Evolutionary conservation across 2,113 vertebrate genomes (phyloP).

Genomic region (Chaetura pelagica): DNA sequence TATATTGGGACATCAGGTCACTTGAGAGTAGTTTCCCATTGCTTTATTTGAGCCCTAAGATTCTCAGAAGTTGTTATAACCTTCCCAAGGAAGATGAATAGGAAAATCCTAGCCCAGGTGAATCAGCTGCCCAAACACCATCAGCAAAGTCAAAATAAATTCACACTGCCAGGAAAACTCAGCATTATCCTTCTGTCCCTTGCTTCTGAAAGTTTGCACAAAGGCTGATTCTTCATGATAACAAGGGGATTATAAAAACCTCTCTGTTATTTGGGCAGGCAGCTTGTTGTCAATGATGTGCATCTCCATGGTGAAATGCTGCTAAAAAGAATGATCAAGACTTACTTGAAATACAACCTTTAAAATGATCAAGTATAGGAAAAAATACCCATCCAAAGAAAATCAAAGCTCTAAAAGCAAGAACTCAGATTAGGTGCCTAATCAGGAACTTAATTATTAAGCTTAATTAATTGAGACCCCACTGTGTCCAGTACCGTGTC

Average conservation of each 20-base stretch:
- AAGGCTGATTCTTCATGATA: neutral
- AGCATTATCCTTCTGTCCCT: neutral
- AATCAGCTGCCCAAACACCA: neutral
- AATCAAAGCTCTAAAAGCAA: neutral
- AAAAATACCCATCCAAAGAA: neutral
- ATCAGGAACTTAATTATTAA: neutral
- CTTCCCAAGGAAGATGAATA: neutral
- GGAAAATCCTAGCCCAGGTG: constrained; percentile 1
- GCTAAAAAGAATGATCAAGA: neutral
- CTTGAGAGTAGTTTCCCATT: constrained; percentile 36
- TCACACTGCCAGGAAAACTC: neutral
- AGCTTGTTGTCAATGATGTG: neutral
- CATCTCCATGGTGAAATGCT: neutral
- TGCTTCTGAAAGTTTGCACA: neutral
- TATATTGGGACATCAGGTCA: constrained; percentile 24
- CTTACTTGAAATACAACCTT: neutral
- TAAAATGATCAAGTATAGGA: neutral
- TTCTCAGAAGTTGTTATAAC: neutral
- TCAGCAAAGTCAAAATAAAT: constrained; percentile 16
- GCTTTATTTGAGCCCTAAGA: neutral
- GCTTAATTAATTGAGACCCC: too few species aligned
- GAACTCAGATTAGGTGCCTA: neutral
- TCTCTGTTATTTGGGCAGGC: neutral
- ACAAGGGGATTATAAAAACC: neutral
- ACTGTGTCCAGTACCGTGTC: too few species aligned